These are phyloP conservation scores for Osmerus eperlanus DNA, from an alignment of 2,113 vertebrate species.

Conservation along the genomic window DNA sequence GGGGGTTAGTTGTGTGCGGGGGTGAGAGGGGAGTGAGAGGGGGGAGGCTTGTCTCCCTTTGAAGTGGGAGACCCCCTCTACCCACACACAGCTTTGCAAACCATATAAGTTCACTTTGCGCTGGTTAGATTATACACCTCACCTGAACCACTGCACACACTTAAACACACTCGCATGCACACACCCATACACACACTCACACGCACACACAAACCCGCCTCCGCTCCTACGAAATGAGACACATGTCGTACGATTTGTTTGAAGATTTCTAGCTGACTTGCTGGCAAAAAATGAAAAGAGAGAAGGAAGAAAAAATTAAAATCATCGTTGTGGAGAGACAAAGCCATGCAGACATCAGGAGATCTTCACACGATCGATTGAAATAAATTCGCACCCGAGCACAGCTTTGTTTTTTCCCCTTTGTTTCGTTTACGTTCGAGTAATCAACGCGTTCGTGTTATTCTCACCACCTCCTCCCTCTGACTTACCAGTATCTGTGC, in stretches of 20 bases:
- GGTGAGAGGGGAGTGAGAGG: background rate
- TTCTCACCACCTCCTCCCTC: constrained; percentile 4
- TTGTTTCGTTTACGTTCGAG: background rate
- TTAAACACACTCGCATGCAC: constrained; percentile 15
- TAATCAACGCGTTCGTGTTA: constrained; percentile 50
- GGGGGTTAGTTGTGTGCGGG: background rate
- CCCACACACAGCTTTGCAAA: background rate
- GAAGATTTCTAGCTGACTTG: background rate
- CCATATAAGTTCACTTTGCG: background rate
- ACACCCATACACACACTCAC: constrained; percentile 15
- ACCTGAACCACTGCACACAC: background rate
- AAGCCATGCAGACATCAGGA: background rate
- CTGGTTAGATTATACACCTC: background rate
- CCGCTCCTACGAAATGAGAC: constrained; percentile 19
- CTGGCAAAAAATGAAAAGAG: background rate
- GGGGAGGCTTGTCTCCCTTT: constrained; percentile 24
- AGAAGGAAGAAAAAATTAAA: background rate
- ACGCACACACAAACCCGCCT: constrained; percentile 22
- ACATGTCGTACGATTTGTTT: constrained; percentile 16
- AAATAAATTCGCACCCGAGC: background rate
- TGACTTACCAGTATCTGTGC: constrained; percentile 44
- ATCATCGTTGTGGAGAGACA: background rate
- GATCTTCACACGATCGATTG: background rate
- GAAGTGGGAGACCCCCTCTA: constrained; percentile 16
- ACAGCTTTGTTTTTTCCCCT: background rate